phyloP scores from a whole-genome alignment of 2,888 invertebrate species.

The Syritta pipiens region DNA sequence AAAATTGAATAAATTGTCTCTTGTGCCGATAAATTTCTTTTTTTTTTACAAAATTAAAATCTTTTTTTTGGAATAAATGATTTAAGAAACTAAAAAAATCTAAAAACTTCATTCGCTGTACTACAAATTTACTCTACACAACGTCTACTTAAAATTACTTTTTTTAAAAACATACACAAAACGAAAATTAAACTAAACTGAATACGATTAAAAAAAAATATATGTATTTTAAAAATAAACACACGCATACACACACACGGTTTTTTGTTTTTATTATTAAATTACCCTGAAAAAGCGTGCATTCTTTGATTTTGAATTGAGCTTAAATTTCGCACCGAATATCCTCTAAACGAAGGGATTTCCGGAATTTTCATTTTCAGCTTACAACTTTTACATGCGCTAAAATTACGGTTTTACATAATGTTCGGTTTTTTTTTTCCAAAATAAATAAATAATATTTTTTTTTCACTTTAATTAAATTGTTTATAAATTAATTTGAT shows the following conservation, averaged over 20 bases:
- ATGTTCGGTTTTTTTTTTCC: conserved; percentile 6
- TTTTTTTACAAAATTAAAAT: neutral
- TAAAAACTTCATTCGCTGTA: conserved; percentile 37
- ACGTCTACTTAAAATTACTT: neutral
- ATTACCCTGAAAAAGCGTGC: conserved; percentile 78
- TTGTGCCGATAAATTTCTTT: conserved; percentile 63
- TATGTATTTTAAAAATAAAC: no score
- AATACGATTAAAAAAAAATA: conserved; percentile 9
- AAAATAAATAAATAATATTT: conserved; percentile 2
- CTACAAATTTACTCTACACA: conserved; percentile 14
- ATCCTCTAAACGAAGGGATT: conserved; percentile 79
- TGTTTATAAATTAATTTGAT: no score
- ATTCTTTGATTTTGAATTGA: conserved; percentile 76
- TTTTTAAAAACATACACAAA: neutral
- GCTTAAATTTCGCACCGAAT: conserved; percentile 78
- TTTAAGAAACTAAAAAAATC: neutral
- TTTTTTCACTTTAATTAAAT: conserved; percentile 20
- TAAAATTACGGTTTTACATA: conserved; percentile 71
- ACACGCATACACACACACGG: conserved; percentile 24
- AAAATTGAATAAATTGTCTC: conserved; percentile 4
- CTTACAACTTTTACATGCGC: conserved; percentile 79
- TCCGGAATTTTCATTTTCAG: conserved; percentile 78
- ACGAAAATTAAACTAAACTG: neutral
- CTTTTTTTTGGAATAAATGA: no score
- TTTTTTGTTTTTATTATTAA: conserved; percentile 55